Base-by-base conservation (phyloP, 2,113 vertebrate species). In the Hypocryptadius cinnamomeus region DNA sequence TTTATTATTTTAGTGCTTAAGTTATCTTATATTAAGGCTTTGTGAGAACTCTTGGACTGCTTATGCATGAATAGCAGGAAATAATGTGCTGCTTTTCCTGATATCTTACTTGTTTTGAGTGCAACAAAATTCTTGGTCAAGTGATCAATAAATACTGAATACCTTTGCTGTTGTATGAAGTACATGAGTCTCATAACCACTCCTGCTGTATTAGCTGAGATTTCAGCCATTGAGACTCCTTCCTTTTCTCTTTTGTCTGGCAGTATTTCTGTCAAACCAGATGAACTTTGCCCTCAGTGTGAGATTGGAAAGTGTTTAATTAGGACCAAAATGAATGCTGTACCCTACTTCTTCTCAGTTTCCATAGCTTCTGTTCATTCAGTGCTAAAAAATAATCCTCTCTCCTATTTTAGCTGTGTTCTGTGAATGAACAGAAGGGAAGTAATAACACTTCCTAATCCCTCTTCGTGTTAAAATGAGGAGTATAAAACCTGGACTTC, bases 91-190 rank as follows among this genome's bases (percentile, higher is more conserved):
- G 39, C 79, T 89, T 95, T 80, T 50, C 35, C 70, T 59, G 59
- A 35, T 73, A 35, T 37, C 39, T 69, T 78, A 30, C 89, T 95
- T 95, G 40, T 79, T 68, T 60, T 80, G 39, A n/a, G 19, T 47
- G 24, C 44, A 60, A 15, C 44, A 40, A 40, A 94, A 95, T n/a
- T 85, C 40, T 23, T 68, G 60, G 73, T 69, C 71, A 94, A 94
- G 42, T 27, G 79, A 92, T 95, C 80, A 92, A 91, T 90, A 93
- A 94, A n/a, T 71, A 82, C 37, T 56, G 77, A 93, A 72, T 70
- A 57, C 22, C 60, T 92, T 80, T 89, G 42, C 39, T 82, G 53
- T 44, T 85, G 11, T 45, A 47, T 33, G 48, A 94, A 50, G 47
- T 86, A 84, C 47, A 42, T 48, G 48, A 77, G 92, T 88, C 11